Evolutionary conservation across 2,113 vertebrate species (phyloP).

Genomic region (Pardalotus punctatus): DNA sequence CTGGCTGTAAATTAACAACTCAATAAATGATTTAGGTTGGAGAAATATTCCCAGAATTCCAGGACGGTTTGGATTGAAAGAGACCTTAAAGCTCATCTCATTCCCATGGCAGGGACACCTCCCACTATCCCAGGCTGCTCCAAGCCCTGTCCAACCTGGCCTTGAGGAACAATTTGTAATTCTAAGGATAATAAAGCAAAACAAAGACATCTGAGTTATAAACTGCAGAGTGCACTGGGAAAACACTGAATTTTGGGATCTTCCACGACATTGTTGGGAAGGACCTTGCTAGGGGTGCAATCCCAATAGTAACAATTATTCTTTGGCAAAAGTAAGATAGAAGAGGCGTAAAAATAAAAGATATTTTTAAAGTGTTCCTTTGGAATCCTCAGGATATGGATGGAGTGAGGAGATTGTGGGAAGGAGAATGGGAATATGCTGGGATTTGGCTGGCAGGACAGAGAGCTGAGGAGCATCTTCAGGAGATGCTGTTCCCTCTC

Average conservation of each 20-base stretch:
- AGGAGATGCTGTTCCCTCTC: neutral
- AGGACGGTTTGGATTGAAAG: neutral
- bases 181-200: neutral
- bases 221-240: neutral
- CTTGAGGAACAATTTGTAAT: neutral
- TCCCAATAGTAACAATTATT: neutral
- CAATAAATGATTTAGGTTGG: neutral
- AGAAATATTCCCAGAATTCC: neutral
- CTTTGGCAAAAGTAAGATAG: neutral
- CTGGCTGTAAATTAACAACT: neutral
- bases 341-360: neutral
- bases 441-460: neutral
- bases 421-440: accelerated
- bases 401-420: accelerated
- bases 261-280: neutral
- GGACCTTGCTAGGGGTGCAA: neutral
- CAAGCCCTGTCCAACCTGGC: neutral
- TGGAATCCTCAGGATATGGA: neutral
- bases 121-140: neutral
- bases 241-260: neutral
- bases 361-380: neutral
- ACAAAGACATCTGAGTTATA: neutral
- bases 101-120: neutral
- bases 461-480: too few relatives aligned
- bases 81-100: neutral